Base-by-base conservation (phyloP, 2,113 vertebrate species). In the Edolisoma coerulescens region DNA sequence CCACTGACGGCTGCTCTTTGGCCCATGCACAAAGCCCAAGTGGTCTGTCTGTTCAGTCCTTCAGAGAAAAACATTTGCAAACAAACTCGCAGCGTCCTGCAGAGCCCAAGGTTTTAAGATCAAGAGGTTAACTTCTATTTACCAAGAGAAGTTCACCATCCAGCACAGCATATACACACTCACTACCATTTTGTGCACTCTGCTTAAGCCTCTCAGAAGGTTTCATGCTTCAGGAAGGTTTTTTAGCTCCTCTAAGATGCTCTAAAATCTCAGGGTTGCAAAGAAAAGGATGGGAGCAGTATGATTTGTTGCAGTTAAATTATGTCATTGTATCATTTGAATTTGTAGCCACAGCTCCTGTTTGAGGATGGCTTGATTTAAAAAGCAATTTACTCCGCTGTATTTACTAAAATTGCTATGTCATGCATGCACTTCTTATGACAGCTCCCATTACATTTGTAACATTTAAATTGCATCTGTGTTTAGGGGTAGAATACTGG, bases 381-480 rank as follows among this genome's bases (percentile, higher is more conserved):
- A 96, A 86, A 94, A 91, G 90, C 91, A 39, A 69, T 96, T 83
- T 70, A 74, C 53, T 64, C 67, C 42, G 89, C 74, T 86, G 73
- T 82, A 39, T 89, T 90, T 91, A 92, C 91, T 60, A 87, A 84
- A 90, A 80, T 54, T 89, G 93, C 92, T 64, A 4, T 95, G 88
- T 93, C 93, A 82, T 33, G 59, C 91, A 89, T 87, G 90, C 93
- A 71, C 27, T 87, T 93, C 89, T 93, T 90, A 90, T 69, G 89
- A 89, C 47, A 7, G 74, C 87, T 94, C 52, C 81, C 45, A 49
- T 91, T 93, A 87, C 8, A 24, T 90, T 83, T 64, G 35, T 93
- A 95, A 77, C 56, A 56, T 89, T 91, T 92, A 95, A 92, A 88
- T 80, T 61, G 78, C 73, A 60, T 70, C 74, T 86, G 64, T 12